These are phyloP conservation scores for Ia io DNA, from an alignment of 2,113 vertebrate species.

Conservation along the genomic window DNA sequence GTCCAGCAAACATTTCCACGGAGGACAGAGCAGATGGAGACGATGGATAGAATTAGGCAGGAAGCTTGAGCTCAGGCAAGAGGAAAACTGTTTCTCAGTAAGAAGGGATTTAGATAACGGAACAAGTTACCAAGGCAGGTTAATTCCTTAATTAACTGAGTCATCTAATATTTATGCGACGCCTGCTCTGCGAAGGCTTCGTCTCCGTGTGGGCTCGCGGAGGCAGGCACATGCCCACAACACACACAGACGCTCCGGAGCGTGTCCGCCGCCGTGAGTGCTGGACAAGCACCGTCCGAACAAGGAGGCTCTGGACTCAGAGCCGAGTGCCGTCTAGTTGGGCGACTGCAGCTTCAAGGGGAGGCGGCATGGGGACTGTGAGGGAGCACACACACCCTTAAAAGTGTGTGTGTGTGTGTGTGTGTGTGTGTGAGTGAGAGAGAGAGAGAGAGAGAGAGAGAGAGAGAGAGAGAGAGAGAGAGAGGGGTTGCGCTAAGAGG, in stretches of 20 bases:
- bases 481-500: background rate
- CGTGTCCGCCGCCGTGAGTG: too few species aligned
- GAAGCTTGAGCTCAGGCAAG: background rate
- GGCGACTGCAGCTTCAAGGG: background rate
- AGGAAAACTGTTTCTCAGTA: background rate
- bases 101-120: slow-evolving; percentile 50
- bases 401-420: background rate
- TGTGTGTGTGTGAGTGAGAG: background rate
- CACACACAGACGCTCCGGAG: background rate
- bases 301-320: background rate
- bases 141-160: slow-evolving; percentile 68
- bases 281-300: background rate
- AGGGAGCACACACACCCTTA: background rate
- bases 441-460: too few species aligned
- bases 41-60: background rate
- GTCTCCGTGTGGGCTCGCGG: background rate
- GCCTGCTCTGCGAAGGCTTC: background rate
- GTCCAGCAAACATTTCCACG: background rate
- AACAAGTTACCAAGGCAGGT: slow-evolving; percentile 61
- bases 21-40: background rate
- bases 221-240: background rate
- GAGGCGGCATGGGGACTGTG: background rate
- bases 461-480: too few species aligned
- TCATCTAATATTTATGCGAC: slow-evolving; percentile 65
- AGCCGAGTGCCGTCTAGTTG: background rate